Base-by-base conservation (phyloP, 2,113 vertebrate species). In the Nothobranchius kuhntae region DNA sequence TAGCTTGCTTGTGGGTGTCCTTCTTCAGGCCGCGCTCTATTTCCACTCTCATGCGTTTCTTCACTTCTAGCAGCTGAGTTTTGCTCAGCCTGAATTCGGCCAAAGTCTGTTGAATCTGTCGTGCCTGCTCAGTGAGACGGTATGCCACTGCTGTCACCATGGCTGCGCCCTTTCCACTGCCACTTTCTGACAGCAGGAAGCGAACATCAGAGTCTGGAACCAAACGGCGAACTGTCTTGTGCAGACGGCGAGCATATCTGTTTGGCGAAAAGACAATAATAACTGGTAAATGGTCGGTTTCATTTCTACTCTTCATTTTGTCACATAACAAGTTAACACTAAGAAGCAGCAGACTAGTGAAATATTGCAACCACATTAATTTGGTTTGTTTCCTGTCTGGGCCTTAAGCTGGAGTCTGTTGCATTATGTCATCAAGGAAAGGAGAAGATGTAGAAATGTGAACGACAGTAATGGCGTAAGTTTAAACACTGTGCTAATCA, bases 61-160 rank as follows among this genome's bases (percentile, higher is more conserved):
- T 99, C 80, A 98, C 95, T 83, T 98, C 95, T 66, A 96, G 60
- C 81, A 99, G 92, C 86, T 95, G 95, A 1, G 94, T 92, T 1
- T 95, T 94, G 72, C 89, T 95, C 59, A 99, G 94, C 42, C 88
- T 91, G 91, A 99, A 98, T 68, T 95, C 92, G 0, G 92, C 95
- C 86, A 98, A 56, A 0, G 95, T 99, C 89, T 96, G 94, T 0
- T 94, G 92, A 0, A 99, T 99, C 88, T 97, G 95, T 17, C 95
- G 94, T 36, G 95, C 91, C 87, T 99, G 97, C 59, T 98, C 96
- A 0, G 92, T 87, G 82, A 99, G 71, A 42, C 98, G 92, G 82
- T 95, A 96, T 0, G 97, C 98, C 86, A 99, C 97, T 0, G 98
- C 98, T 0, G 97, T 98, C 75, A 99, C 98, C 95, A 99, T 95